Conservation (phyloP, 2,888 invertebrate genomes). For the Dione vanillae region DNA sequence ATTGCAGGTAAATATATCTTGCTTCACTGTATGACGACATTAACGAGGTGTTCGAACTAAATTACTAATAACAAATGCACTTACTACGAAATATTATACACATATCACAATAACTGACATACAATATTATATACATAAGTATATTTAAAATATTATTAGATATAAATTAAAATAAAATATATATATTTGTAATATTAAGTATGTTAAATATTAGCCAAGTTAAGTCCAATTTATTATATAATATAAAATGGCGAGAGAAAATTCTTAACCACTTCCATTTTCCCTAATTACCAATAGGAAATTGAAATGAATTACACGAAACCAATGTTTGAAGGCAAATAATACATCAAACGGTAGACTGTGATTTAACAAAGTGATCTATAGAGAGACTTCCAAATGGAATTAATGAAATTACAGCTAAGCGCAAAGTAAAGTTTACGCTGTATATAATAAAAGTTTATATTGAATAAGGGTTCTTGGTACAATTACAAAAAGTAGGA, state of each 20-base stretch:
- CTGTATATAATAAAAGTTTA: conserved; percentile 55
- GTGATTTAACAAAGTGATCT: conserved; percentile 40
- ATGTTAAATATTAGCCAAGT: not conserved
- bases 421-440: conserved; percentile 53
- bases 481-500: conserved; percentile 59
- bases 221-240: not conserved
- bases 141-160: not conserved
- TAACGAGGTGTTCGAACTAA: conserved; percentile 47
- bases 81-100: not conserved
- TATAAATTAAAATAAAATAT: too few species aligned
- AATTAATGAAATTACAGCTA: conserved; percentile 60
- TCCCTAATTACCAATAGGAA: conserved; percentile 38
- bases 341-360: conserved; percentile 30
- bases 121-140: not conserved
- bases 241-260: conserved; percentile 14
- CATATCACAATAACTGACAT: too few species aligned
- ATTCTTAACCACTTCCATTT: conserved; percentile 41
- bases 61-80: conserved; percentile 1
- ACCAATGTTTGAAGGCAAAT: conserved; percentile 37
- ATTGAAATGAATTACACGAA: conserved; percentile 36
- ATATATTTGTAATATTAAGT: not conserved
- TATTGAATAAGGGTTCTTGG: conserved; percentile 59
- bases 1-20: conserved; percentile 50
- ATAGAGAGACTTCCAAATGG: conserved; percentile 51
- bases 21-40: conserved; percentile 42